Conservation (phyloP, 2,113 vertebrate species). For the Perccottus glenii region DNA sequence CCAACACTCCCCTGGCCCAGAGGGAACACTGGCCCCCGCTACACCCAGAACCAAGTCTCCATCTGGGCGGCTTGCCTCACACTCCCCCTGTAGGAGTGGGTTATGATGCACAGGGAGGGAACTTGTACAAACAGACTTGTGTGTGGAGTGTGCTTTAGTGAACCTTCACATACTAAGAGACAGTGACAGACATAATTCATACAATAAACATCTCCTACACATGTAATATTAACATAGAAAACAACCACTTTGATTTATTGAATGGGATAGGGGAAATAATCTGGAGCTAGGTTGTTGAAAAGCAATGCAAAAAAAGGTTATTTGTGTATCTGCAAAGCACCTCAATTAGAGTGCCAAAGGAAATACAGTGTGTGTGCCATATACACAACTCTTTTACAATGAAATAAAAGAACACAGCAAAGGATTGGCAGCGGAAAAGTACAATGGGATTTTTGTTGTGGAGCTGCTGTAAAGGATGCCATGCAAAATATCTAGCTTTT, state of each 20-base stretch:
- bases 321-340: background rate
- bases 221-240: conserved; percentile 41
- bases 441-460: too few relatives aligned
- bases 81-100: conserved; percentile 31
- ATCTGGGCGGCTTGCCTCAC: conserved; percentile 36
- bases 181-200: conserved; percentile 35
- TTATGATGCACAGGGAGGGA: conserved; percentile 47
- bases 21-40: conserved; percentile 38
- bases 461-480: too few relatives aligned
- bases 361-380: too few relatives aligned
- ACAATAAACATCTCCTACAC: conserved; percentile 29
- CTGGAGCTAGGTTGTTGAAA: background rate
- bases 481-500: too few relatives aligned
- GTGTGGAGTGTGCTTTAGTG: conserved; percentile 15
- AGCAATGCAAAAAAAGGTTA: background rate
- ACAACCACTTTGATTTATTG: conserved; percentile 17
- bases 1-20: conserved; percentile 37
- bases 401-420: too few relatives aligned
- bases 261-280: too few relatives aligned
- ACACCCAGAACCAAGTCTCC: conserved; percentile 40
- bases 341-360: too few relatives aligned
- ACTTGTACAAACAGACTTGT: conserved; percentile 56
- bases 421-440: too few relatives aligned
- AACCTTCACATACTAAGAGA: conserved; percentile 15
- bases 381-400: too few relatives aligned